These are phyloP conservation scores for Chymomyza amoena DNA, from an alignment of 2,888 invertebrate genomes.

Conservation along the genomic window DNA sequence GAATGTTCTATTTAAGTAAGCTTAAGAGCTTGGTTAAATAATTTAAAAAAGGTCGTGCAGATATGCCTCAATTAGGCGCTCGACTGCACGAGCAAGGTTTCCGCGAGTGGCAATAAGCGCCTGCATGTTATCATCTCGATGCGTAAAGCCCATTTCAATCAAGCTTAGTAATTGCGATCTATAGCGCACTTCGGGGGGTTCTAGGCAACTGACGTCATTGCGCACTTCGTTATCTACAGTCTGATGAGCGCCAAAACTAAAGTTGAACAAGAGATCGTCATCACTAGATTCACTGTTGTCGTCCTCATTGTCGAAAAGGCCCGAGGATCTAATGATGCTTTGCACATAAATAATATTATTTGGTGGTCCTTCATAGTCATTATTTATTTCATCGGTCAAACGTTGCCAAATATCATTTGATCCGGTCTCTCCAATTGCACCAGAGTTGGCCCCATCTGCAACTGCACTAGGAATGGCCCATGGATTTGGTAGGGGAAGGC, in stretches of 20 bases:
- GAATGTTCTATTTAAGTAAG: no score
- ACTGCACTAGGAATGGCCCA: conserved; percentile 86
- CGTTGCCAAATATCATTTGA: conserved; percentile 85
- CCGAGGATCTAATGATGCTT: no score
- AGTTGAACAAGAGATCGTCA: no score
- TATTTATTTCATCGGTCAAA: no score
- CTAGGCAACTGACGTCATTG: conserved; percentile 80
- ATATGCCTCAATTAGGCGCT: conserved; percentile 83
- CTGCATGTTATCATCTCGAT: conserved; percentile 97
- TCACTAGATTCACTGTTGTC: no score
- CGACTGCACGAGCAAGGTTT: conserved; percentile 98
- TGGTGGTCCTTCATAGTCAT: no score
- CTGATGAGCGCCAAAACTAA: no score
- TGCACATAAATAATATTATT: no score
- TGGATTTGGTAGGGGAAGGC: conserved; percentile 97
- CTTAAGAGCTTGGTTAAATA: no score
- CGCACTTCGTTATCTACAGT: conserved; percentile 80
- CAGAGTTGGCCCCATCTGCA: conserved; percentile 20
- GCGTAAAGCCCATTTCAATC: conserved; percentile 98
- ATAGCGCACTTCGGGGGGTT: conserved; percentile 96
- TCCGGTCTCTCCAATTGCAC: conserved; percentile 48
- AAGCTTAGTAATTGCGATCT: conserved; percentile 95
- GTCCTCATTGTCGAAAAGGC: no score
- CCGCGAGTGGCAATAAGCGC: conserved; percentile 97
- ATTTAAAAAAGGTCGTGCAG: no score